Base-by-base conservation (phyloP, 2,888 invertebrate genomes). In the Mantis religiosa region DNA sequence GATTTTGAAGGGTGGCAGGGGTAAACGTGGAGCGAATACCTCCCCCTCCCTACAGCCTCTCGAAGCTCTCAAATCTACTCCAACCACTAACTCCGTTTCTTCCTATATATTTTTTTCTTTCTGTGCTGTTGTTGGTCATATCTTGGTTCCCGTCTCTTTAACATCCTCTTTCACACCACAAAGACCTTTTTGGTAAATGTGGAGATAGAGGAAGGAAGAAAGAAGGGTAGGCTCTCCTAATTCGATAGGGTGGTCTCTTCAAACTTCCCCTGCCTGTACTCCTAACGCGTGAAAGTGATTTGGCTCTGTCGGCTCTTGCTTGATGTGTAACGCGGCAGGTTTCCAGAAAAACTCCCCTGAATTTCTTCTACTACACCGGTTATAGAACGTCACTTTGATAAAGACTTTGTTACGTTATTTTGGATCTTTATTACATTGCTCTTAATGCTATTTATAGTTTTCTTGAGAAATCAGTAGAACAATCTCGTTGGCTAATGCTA, bases 181-280 rank as follows among this genome's bases (percentile, higher is more conserved):
- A 85, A 47, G 54, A 28, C 85, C n/a, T 47, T 85, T 85, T 47
- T 85, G 41, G 54, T 71, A 71, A 71, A 71, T 20, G 54, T 71
- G 54, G 54, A 71, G 54, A 71, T 71, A 25, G 54, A 71, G 25
- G 41, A 41, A 54, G 54, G 54, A 84, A 47, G 34, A 47, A 54
- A 25, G 47, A 27, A 28, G 47, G 34, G n/a, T 47, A 54, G 85
- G 84, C 84, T 41, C 84, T 84, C 84, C 30, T n/a, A 84, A 84
- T 84, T 84, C 85, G 85, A 47, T 85, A 85, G 85, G 85, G 85
- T 85, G 85, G 85, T 41, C 85, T 47, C 85, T 85, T 85, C 85
- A 85, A 85, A 47, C 47, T 47, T 85, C 85, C 85, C 85, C 85
- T 28, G 14, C 85, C 85, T 28, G 14, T 47, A 47, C 14, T 47